Evolutionary conservation across 2,888 invertebrate genomes (phyloP), one percentile per base, ranked within the genome.

Genomic region (Mimumesa dahlbomi): DNA sequence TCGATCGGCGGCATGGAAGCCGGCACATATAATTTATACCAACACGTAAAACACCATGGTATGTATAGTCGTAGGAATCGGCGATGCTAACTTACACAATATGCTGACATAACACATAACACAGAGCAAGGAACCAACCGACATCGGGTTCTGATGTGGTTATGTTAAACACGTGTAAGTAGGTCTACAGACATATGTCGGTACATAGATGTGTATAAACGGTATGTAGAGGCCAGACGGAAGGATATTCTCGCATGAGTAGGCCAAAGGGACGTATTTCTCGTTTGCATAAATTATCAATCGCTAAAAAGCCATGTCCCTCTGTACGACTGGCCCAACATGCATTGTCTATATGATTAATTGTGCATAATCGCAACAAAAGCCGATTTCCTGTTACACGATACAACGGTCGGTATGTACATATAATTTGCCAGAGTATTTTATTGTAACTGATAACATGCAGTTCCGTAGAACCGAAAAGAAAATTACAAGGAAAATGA

Each of bases 251-350:
- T 18, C 36, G 29, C 22, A 21, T 13, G 58, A 38, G 34, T 21
- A 16, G 19, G 11, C 34, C 22, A 22, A 40, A 19, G 45, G 25
- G 42, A 16, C 14, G 25, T 14, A 42, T 22, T 38, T 21, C 40
- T 13, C 58, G 56, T 50, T 64, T 59, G 43, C 68, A 73, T 74
- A 54, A 73, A 74, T 73, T 74, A 73, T 62, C 68, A 58, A 65
- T 68, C 16, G 54, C 22, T 61, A 73, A 74, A 74, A 68, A 65
- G 53, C 45, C 25, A 25, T 14, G 49, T 16, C 19, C 13, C 14
- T 4, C 3, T 14, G 46, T 36, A 22, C 22, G 36, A 38, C 48
- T n/a, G 42, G 34, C n/a, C 16, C 29, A 54, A 34, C 50, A 42
- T 16, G 36, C 50, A 67, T 67, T 63, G 50, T 52, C 22, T 42